Evolutionary conservation across 2,888 invertebrate species (phyloP).

Genomic region (Chrysolina oricalcia): DNA sequence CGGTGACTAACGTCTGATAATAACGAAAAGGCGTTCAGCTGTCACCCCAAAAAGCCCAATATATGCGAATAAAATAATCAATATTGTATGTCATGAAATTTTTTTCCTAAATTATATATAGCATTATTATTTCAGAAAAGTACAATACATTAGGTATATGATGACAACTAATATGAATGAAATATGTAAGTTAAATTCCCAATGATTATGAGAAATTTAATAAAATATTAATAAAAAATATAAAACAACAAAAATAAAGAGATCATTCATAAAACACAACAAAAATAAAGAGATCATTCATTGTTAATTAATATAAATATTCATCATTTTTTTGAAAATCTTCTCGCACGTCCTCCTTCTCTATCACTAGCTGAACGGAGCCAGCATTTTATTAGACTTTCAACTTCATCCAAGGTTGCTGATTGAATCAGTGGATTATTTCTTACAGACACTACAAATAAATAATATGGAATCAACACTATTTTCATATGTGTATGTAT

Average conservation of each 20-base stretch:
- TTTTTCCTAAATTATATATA: too few species aligned
- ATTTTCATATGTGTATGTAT: constrained; percentile 7
- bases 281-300: background rate
- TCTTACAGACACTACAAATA: constrained; percentile 14
- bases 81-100: background rate
- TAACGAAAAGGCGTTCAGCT: too few species aligned
- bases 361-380: constrained; percentile 1
- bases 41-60: background rate
- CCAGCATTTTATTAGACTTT: background rate
- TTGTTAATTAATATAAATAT: background rate
- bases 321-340: background rate
- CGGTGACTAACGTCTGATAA: too few species aligned
- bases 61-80: background rate
- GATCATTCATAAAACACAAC: too few species aligned
- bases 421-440: background rate
- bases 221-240: background rate
- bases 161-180: background rate
- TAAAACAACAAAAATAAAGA: too few species aligned
- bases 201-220: background rate
- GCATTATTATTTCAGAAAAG: too few species aligned
- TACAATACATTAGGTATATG: too few species aligned
- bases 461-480: too few species aligned
- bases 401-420: background rate
- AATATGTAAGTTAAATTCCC: background rate
- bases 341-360: background rate